Evolutionary conservation across 2,113 vertebrate species (phyloP).

Genomic region (Oryzias celebensis): DNA sequence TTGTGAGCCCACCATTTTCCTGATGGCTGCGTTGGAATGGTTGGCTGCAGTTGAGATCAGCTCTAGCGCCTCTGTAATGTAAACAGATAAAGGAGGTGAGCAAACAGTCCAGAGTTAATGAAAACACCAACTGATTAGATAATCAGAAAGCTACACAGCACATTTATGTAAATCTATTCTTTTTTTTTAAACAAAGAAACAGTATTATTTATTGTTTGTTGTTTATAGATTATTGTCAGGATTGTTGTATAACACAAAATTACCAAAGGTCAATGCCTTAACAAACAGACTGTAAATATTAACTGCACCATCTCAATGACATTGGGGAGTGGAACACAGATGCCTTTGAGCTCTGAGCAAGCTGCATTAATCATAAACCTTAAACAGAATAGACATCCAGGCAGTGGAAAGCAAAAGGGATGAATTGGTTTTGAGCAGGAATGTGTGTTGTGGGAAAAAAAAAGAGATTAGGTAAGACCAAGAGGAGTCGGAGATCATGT

Average conservation of each 20-base stretch:
- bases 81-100: constrained; percentile 11
- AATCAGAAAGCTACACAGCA: constrained; percentile 3
- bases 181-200: background rate
- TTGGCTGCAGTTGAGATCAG: constrained; percentile 96
- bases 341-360: constrained; percentile 38
- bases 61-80: constrained; percentile 88
- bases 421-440: constrained; percentile 24
- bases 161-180: background rate
- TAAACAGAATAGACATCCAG: constrained; percentile 50
- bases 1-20: constrained; percentile 87
- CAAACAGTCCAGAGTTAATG: background rate
- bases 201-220: background rate
- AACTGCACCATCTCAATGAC: constrained; percentile 4
- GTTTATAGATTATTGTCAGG: background rate
- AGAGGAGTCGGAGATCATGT: constrained; percentile 7
- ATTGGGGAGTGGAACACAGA: constrained; percentile 13
- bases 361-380: constrained; percentile 50
- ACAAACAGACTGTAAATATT: constrained; percentile 7
- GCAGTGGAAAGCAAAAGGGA: constrained; percentile 19
- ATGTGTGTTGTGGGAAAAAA: background rate
- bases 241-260: background rate
- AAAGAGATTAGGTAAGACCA: constrained; percentile 18
- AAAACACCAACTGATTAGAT: constrained; percentile 5
- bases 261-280: constrained; percentile 1
- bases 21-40: constrained; percentile 95